Percentiles rank a stretch among this genome's conserved stretches.
Evolutionary conservation across 2,113 vertebrate species (phyloP).

Genomic region (Elephas maximus): DNA sequence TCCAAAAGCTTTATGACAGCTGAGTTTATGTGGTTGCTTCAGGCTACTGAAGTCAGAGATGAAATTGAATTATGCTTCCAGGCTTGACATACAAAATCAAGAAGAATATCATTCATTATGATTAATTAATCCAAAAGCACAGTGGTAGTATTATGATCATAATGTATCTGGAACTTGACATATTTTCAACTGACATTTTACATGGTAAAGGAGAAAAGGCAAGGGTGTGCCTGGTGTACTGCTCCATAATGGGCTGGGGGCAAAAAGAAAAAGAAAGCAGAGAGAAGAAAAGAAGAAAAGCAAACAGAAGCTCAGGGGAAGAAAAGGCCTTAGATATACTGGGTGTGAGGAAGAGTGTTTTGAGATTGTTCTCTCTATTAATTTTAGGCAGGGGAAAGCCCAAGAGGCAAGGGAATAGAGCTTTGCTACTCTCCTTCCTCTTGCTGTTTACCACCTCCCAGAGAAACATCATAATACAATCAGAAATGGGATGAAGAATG

Average conservation of each 20-base stretch:
- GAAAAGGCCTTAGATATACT: neutral
- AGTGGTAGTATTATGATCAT: slow-evolving; percentile 85
- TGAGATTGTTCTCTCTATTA: neutral
- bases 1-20: slow-evolving; percentile 79
- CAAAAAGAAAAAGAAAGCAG: neutral
- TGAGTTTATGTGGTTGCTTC: slow-evolving; percentile 78
- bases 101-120: slow-evolving; percentile 89
- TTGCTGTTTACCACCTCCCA: neutral
- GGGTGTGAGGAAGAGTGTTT: neutral
- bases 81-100: slow-evolving; percentile 86
- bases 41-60: slow-evolving; percentile 80
- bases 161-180: slow-evolving; percentile 73
- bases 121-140: slow-evolving; percentile 87
- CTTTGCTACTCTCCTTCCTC: neutral
- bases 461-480: slow-evolving; percentile 4
- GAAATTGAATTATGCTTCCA: slow-evolving; percentile 84
- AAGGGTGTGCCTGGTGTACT: slow-evolving; percentile 18
- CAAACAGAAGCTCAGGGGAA: neutral
- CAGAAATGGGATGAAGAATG: neutral
- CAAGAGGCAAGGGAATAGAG: neutral
- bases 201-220: slow-evolving; percentile 41
- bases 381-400: neutral
- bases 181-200: slow-evolving; percentile 74
- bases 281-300: neutral
- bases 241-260: neutral